Evolutionary conservation across 2,797 vertebrate species (phyloP).

Genomic region (Sus cebifrons): DNA sequence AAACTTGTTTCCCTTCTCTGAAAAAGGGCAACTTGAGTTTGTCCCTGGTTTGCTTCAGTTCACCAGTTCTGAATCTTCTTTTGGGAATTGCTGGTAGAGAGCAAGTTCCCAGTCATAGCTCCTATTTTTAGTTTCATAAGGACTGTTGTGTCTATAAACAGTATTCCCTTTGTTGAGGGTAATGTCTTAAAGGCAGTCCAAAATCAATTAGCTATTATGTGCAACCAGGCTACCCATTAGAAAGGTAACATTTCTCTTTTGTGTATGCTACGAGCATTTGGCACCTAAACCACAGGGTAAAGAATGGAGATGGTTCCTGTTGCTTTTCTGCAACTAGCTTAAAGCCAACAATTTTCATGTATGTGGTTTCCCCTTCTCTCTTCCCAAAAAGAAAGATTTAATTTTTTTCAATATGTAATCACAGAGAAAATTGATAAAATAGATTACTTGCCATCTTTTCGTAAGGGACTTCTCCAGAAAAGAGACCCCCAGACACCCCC

Average conservation of each 20-base stretch:
- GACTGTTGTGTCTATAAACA: constrained; percentile 70
- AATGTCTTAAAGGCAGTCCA: constrained; percentile 76
- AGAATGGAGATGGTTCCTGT: neutral
- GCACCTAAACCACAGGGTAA: neutral
- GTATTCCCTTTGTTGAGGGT: constrained; percentile 71
- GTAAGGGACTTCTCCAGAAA: neutral
- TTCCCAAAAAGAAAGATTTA: neutral
- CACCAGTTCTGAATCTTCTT: constrained; percentile 74
- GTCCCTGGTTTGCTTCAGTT: constrained; percentile 72
- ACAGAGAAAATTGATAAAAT: neutral
- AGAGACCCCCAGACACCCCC: neutral
- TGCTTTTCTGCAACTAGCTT: constrained; percentile 18
- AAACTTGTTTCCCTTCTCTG: constrained; percentile 60
- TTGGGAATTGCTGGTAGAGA: constrained; percentile 66
- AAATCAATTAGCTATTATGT: constrained; percentile 74
- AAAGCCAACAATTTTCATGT: neutral
- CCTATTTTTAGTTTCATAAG: constrained; percentile 73
- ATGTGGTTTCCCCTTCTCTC: neutral
- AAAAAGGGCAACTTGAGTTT: constrained; percentile 56
- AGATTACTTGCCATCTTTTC: neutral
- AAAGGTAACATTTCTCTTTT: constrained; percentile 65
- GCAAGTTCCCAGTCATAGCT: constrained; percentile 63
- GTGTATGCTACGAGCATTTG: neutral
- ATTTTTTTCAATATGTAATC: constrained; percentile 12
- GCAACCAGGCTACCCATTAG: constrained; percentile 34